A percentile compares a stretch with the other conserved stretches of the same genome.
Evolutionary conservation across 2,888 invertebrate species (phyloP).

Genomic region (Zeuzera pyrina): DNA sequence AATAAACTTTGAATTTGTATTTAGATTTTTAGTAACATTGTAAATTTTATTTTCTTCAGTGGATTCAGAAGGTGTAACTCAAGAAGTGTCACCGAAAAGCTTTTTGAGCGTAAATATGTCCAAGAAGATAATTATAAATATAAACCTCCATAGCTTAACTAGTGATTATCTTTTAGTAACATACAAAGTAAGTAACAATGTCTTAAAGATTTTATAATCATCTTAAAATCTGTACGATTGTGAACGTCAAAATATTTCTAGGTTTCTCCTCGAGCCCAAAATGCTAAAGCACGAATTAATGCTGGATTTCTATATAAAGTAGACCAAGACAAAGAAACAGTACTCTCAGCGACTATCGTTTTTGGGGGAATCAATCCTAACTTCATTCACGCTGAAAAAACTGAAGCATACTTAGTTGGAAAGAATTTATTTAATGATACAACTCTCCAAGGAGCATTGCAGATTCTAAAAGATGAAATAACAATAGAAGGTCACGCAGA

Average conservation of each 20-base stretch:
- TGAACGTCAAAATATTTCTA: slow-evolving; percentile 29
- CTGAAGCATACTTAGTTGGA: slow-evolving; percentile 62
- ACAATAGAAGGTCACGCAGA: slow-evolving; percentile 43
- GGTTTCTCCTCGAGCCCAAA: slow-evolving; percentile 82
- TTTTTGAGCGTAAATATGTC: slow-evolving; percentile 56
- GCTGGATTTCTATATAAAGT: slow-evolving; percentile 76
- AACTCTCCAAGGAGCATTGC: slow-evolving; percentile 27
- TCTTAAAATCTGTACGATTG: neutral
- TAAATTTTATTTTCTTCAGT: slow-evolving; percentile 1
- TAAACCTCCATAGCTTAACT: slow-evolving; percentile 66
- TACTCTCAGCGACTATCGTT: slow-evolving; percentile 66
- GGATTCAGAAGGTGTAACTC: neutral
- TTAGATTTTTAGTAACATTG: too few relatives aligned
- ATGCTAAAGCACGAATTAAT: slow-evolving; percentile 81
- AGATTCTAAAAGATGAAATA: slow-evolving; percentile 30
- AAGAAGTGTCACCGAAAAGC: slow-evolving; percentile 33
- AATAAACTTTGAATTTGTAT: too few relatives aligned
- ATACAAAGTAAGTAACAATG: slow-evolving; percentile 71
- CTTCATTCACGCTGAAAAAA: slow-evolving; percentile 59
- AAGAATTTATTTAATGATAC: slow-evolving; percentile 37
- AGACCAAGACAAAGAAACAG: slow-evolving; percentile 31
- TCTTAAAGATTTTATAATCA: neutral
- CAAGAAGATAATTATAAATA: slow-evolving; percentile 62
- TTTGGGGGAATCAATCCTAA: slow-evolving; percentile 71
- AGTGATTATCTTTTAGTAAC: slow-evolving; percentile 65